phyloP scores from a whole-genome alignment of 1,140 invertebrate genomes.

The Trichomalopsis sarcophagae region DNA sequence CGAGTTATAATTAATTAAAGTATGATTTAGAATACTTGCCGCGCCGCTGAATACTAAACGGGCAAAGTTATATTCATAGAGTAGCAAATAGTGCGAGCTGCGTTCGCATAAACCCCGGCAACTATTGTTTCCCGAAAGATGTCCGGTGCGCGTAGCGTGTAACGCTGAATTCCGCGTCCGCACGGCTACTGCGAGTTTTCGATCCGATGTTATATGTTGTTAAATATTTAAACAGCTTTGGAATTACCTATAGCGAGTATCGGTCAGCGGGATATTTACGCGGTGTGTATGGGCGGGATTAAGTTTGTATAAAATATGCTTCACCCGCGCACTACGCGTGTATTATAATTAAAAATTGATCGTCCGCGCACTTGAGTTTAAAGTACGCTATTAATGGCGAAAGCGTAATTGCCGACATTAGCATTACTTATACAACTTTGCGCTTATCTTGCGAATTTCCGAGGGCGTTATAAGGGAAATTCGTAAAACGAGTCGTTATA shows the following conservation, averaged over 20 bases:
- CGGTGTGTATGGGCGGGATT: background rate
- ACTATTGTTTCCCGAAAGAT: constrained; percentile 1
- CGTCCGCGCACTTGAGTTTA: background rate
- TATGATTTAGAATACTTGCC: constrained; percentile 41
- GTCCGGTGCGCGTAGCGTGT: background rate
- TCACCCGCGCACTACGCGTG: too few species aligned
- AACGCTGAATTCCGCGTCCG: background rate
- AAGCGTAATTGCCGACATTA: too few species aligned
- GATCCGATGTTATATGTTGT: background rate
- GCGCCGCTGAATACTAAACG: background rate
- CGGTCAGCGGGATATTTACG: too few species aligned
- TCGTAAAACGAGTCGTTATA: constrained; percentile 15
- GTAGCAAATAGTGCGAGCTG: constrained; percentile 16
- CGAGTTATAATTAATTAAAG: constrained; percentile 37
- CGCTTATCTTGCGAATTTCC: background rate
- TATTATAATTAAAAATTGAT: background rate
- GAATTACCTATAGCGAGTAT: background rate
- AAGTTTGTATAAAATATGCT: background rate
- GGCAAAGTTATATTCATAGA: constrained; percentile 37
- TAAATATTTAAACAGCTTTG: background rate
- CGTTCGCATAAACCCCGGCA: background rate
- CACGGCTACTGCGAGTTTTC: background rate
- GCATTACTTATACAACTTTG: background rate
- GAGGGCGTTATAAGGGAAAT: constrained; percentile 10
- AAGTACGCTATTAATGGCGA: too few species aligned